Percentiles rank a stretch among this genome's conserved stretches.
Evolutionary conservation across 2,888 invertebrate genomes (phyloP).

Genomic region (Petrolisthes manimaculis): DNA sequence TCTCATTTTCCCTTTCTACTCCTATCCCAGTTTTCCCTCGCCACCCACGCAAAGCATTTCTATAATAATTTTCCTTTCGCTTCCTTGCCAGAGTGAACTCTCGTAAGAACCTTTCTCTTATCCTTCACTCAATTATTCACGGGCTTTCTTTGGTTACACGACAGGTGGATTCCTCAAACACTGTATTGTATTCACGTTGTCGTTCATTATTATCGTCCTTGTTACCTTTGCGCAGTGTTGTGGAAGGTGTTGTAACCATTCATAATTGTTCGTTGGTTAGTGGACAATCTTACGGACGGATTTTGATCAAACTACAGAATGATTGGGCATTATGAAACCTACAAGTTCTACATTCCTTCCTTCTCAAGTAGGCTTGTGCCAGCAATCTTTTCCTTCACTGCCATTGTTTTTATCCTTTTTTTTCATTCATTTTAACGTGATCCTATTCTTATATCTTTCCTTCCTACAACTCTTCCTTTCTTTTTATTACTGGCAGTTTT

Average conservation of each 20-base stretch:
- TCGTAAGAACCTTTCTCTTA: neutral
- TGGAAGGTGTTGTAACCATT: too few relatives aligned
- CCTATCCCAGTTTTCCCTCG: neutral
- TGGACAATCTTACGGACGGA: too few relatives aligned
- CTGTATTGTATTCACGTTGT: too few relatives aligned
- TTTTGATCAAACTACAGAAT: too few relatives aligned
- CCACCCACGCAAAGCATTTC: neutral
- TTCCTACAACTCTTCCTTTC: neutral
- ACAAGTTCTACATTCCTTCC: neutral
- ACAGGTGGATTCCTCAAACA: too few relatives aligned
- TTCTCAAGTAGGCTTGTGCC: neutral
- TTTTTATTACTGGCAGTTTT: neutral
- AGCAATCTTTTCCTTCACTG: neutral
- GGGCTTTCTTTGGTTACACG: too few relatives aligned
- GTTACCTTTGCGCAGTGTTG: too few relatives aligned
- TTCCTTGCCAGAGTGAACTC: neutral
- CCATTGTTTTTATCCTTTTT: neutral
- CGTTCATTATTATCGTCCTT: too few relatives aligned
- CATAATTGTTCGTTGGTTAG: too few relatives aligned
- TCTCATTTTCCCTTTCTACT: conserved; percentile 10
- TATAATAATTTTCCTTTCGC: neutral
- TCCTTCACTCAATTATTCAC: neutral
- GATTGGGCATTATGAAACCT: too few relatives aligned
- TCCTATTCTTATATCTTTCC: neutral
- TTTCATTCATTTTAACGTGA: neutral